A percentile compares a stretch with the other conserved stretches of the same genome.
These are phyloP conservation scores for Malacoctenus gilli DNA, from an alignment of 2,797 vertebrate species.

Conservation along the genomic window DNA sequence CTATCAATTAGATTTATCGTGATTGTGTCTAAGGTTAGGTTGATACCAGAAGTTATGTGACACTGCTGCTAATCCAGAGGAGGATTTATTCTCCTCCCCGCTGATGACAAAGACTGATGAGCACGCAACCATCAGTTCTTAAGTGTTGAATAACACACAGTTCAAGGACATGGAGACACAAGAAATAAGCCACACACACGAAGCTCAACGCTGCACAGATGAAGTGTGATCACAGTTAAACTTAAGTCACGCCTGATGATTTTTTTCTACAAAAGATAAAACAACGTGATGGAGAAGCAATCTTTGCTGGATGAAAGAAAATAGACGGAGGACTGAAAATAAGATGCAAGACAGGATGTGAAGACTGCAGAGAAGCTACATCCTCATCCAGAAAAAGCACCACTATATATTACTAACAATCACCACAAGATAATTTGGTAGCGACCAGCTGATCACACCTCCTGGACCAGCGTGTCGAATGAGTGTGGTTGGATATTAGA, in stretches of 20 bases:
- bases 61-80: conserved; percentile 6
- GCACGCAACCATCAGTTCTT: too few species aligned
- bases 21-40: not conserved
- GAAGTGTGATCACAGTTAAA: too few species aligned
- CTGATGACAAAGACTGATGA: not conserved
- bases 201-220: not conserved
- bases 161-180: too few species aligned
- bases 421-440: too few species aligned
- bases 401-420: too few species aligned
- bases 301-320: too few species aligned
- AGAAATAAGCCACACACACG: not conserved
- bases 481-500: conserved; percentile 3
- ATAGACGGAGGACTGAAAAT: too few species aligned
- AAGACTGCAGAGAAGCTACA: conserved; percentile 7
- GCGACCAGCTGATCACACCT: conserved; percentile 23
- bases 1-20: not conserved
- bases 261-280: too few species aligned
- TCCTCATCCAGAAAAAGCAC: conserved; percentile 24
- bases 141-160: too few species aligned
- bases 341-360: conserved; percentile 13
- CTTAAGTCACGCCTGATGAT: too few species aligned
- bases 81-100: too few species aligned
- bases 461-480: conserved; percentile 7
- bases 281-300: too few species aligned
- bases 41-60: not conserved